Percentiles rank a stretch among this genome's conserved stretches.
Evolutionary conservation across 1,140 invertebrate genomes (phyloP).

Genomic region (Bombus sibiricus): DNA sequence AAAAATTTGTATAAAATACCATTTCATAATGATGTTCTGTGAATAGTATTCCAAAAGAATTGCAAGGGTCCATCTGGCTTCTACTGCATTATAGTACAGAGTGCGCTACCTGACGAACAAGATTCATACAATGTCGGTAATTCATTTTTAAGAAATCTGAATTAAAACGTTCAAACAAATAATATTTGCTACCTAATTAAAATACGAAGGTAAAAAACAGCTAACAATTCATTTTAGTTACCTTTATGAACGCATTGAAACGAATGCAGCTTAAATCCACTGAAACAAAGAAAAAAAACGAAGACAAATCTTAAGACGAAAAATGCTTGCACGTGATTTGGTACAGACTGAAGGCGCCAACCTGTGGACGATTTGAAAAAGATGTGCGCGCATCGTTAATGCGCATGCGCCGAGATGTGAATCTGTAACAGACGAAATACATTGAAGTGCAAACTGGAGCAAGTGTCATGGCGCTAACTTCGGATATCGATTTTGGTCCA

Average conservation of each 20-base stretch:
- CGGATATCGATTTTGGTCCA: slow-evolving; percentile 72
- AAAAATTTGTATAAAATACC: background rate
- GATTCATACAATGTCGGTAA: background rate
- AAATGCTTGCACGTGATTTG: background rate
- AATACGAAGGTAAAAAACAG: background rate
- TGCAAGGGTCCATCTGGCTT: background rate
- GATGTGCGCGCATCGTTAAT: slow-evolving; percentile 15
- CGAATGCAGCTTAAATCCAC: background rate
- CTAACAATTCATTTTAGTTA: background rate
- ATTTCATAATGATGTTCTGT: background rate
- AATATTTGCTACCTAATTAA: background rate
- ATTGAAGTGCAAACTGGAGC: background rate
- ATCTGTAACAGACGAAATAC: background rate
- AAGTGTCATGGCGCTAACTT: slow-evolving; percentile 67
- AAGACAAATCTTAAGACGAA: background rate
- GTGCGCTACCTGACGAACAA: slow-evolving; percentile 4
- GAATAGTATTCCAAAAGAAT: background rate
- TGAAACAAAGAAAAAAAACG: background rate
- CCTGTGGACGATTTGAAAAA: background rate
- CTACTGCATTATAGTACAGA: background rate
- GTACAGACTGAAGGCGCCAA: background rate
- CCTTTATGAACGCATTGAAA: background rate
- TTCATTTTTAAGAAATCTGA: background rate
- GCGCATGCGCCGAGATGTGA: slow-evolving; percentile 19
- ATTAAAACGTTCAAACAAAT: background rate